Evolutionary conservation across 2,113 vertebrate genomes (phyloP).

Genomic region (Excalfactoria chinensis): DNA sequence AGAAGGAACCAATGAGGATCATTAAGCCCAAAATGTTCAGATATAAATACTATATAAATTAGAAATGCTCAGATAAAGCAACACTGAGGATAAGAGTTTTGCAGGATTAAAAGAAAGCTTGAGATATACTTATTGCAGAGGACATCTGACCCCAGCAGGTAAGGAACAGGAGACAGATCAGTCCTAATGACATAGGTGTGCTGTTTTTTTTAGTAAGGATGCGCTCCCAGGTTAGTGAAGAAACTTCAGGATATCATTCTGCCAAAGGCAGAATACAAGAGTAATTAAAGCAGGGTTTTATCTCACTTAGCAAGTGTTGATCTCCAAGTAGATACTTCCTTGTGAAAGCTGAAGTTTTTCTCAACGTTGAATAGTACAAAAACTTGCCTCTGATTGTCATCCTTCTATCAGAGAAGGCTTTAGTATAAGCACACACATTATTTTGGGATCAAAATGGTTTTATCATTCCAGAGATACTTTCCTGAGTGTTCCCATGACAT

Average conservation of each 20-base stretch:
- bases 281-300: background rate
- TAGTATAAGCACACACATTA: background rate
- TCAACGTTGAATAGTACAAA: background rate
- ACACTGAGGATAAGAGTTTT: background rate
- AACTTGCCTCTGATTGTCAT: conserved; percentile 4
- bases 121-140: background rate
- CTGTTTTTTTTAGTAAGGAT: background rate
- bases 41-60: too few species aligned
- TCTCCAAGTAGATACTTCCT: background rate
- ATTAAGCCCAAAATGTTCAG: too few species aligned
- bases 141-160: background rate
- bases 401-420: conserved; percentile 2
- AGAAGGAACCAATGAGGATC: too few species aligned
- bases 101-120: background rate
- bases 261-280: background rate
- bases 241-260: background rate
- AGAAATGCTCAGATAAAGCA: background rate
- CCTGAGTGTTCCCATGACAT: conserved; percentile 56
- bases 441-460: conserved; percentile 29
- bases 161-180: background rate
- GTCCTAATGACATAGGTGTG: background rate
- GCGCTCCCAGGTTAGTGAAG: background rate
- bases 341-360: background rate
- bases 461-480: conserved; percentile 68
- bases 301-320: background rate